Conservation (phyloP, 64 coral and sea anemone species). For the Astreopora myriophthalma region DNA sequence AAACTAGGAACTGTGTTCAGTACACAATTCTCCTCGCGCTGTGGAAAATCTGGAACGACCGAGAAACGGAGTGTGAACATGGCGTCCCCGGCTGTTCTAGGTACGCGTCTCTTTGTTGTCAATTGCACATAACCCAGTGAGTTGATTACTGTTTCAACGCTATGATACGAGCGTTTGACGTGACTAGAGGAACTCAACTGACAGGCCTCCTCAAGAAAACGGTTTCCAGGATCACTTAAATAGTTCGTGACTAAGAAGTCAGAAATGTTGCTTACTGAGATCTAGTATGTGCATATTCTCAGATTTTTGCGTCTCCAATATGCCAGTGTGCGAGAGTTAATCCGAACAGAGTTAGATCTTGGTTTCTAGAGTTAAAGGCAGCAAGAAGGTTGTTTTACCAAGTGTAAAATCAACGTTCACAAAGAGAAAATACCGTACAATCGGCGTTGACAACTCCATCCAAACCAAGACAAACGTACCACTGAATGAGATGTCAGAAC, state of each 20-base stretch:
- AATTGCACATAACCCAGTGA: background rate
- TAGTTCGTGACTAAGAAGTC: constrained; percentile 44
- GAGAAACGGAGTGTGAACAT: constrained; percentile 20
- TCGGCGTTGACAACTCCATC: constrained; percentile 23
- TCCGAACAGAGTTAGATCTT: background rate
- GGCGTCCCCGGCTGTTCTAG: constrained; percentile 23
- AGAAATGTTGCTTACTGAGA: background rate
- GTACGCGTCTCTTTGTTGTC: constrained; percentile 27
- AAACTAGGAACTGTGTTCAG: constrained; percentile 47
- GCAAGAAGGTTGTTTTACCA: background rate
- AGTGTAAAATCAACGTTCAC: constrained; percentile 9
- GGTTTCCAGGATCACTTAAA: constrained; percentile 5
- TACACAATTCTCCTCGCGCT: constrained; percentile 13
- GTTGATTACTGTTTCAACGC: background rate
- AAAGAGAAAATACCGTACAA: constrained; percentile 17
- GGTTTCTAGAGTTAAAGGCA: background rate
- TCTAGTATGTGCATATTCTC: background rate
- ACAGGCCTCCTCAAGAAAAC: background rate
- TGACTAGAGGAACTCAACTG: background rate
- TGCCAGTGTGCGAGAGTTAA: background rate
- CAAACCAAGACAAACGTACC: constrained; percentile 4
- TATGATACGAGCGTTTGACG: constrained; percentile 1
- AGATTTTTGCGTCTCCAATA: background rate
- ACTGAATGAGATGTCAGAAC: constrained; percentile 2
- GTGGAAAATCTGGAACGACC: constrained; percentile 32